These are phyloP conservation scores for Drosophila vallismaia DNA, from an alignment of 2,888 invertebrate species.

Conservation along the genomic window DNA sequence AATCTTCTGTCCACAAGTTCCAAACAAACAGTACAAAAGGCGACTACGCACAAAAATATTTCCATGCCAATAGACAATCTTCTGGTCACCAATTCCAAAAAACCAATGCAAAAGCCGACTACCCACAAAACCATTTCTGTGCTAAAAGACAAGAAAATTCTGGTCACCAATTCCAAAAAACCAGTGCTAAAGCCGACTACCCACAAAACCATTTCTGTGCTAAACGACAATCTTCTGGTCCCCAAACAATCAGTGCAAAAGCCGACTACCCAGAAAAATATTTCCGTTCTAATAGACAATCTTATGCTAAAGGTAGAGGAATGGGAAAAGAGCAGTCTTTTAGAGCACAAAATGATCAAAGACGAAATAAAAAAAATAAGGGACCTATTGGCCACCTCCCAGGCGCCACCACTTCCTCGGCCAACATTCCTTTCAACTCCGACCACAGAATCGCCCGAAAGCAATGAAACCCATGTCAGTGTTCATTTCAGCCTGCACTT, in stretches of 20 bases:
- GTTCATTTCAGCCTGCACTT: slow-evolving; percentile 4
- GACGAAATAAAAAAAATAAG: background rate
- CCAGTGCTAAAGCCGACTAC: too few species aligned
- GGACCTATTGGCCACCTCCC: background rate
- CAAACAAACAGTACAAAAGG: too few species aligned
- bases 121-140: too few species aligned
- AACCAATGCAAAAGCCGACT: too few species aligned
- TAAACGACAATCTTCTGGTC: too few species aligned
- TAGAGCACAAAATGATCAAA: background rate
- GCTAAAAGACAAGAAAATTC: too few species aligned
- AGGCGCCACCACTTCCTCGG: background rate
- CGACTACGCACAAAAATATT: too few species aligned
- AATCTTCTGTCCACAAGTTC: too few species aligned
- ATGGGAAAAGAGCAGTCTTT: background rate
- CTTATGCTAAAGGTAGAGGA: background rate
- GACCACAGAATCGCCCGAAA: background rate
- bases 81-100: too few species aligned
- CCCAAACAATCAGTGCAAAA: background rate
- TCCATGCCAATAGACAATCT: too few species aligned
- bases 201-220: too few species aligned
- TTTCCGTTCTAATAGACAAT: background rate
- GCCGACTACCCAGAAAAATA: background rate
- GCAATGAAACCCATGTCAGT: background rate
- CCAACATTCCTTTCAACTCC: background rate
- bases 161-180: too few species aligned